Conservation (phyloP, 1,140 invertebrate species). For the Lepidotrigona ventralis region DNA sequence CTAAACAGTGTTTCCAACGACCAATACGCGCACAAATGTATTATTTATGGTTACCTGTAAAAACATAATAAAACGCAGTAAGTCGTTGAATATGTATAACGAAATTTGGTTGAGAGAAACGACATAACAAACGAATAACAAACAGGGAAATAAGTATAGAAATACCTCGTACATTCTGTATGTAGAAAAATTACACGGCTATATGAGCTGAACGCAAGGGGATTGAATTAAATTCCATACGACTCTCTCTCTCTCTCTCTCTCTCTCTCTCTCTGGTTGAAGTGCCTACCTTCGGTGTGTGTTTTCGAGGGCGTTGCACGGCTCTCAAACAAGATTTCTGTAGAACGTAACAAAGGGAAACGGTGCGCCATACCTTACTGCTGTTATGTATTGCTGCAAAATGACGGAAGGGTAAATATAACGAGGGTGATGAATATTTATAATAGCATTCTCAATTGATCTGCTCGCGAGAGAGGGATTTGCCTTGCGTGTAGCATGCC, state of each 20-base stretch:
- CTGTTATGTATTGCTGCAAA: constrained; percentile 54
- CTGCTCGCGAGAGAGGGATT: constrained; percentile 25
- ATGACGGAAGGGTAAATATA: constrained; percentile 66
- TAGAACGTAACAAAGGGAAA: constrained; percentile 48
- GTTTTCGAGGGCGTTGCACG: constrained; percentile 41
- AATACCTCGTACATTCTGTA: constrained; percentile 2
- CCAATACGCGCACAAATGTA: too few relatives aligned
- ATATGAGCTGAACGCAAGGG: constrained; percentile 7
- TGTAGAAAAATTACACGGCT: not conserved
- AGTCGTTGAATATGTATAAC: too few relatives aligned
- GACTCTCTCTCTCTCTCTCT: constrained; percentile 12
- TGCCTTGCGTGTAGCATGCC: constrained; percentile 13
- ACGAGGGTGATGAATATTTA: constrained; percentile 69
- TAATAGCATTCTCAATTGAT: constrained; percentile 56
- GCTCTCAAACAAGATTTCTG: constrained; percentile 46
- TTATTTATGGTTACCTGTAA: too few relatives aligned
- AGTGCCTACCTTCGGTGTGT: constrained; percentile 39
- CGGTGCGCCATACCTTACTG: constrained; percentile 32
- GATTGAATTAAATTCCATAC: constrained; percentile 41
- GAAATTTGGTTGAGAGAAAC: too few relatives aligned
- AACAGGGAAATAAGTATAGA: not conserved
- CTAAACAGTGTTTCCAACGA: too few relatives aligned
- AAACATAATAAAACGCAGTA: too few relatives aligned
- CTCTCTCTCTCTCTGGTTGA: constrained; percentile 6
- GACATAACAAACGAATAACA: not conserved